Percentiles rank a stretch among this genome's conserved stretches.
These are phyloP conservation scores for Oophaga sylvatica DNA, from an alignment of 2,797 vertebrate species.

Conservation along the genomic window DNA sequence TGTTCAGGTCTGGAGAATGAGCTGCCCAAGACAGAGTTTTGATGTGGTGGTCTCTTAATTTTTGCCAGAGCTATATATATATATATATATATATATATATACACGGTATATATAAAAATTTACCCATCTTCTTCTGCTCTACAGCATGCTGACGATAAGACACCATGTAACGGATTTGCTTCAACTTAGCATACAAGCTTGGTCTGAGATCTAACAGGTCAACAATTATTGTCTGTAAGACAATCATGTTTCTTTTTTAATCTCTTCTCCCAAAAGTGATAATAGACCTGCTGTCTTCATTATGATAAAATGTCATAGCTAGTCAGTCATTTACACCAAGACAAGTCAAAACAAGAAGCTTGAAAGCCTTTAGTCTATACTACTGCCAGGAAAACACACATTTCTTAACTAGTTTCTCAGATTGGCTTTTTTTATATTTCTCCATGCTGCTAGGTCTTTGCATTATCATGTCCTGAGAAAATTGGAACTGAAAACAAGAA, in stretches of 20 bases:
- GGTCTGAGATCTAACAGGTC: neutral
- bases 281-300: neutral
- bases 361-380: neutral
- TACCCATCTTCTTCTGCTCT: neutral
- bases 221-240: neutral
- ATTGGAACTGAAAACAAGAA: neutral
- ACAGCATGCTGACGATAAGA: neutral
- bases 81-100: no score
- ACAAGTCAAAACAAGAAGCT: neutral
- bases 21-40: no score
- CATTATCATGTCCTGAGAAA: neutral
- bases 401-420: neutral
- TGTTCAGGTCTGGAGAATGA: no score
- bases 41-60: no score
- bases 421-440: neutral
- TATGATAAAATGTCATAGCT: neutral
- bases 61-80: no score
- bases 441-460: neutral
- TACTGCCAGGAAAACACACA: neutral
- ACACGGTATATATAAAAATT: no score
- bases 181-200: neutral
- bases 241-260: neutral
- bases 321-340: neutral
- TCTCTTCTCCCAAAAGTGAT: neutral
- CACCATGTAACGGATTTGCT: neutral